Evolutionary conservation across 2,113 vertebrate genomes (phyloP).

Genomic region (Coreoperca whiteheadi): DNA sequence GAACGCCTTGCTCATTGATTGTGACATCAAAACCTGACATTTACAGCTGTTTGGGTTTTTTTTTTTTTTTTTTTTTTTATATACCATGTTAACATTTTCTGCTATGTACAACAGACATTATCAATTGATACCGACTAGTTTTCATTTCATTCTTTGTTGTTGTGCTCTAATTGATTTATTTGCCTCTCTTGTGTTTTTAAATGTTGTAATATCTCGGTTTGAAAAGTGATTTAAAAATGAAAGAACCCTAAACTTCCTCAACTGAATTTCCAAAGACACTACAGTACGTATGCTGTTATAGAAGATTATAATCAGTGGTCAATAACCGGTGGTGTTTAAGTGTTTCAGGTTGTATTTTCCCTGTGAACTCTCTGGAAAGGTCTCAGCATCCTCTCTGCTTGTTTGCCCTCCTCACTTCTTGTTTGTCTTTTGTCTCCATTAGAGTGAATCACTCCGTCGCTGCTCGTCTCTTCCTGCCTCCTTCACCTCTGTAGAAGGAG

Average conservation of each 20-base stretch:
- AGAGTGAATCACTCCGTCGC: neutral
- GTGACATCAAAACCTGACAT: too few species aligned
- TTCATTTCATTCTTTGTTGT: too few species aligned
- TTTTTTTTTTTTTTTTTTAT: too few species aligned
- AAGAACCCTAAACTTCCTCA: neutral
- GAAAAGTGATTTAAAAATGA: too few species aligned
- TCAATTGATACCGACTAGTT: too few species aligned
- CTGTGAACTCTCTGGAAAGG: neutral
- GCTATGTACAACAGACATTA: too few species aligned
- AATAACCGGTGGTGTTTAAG: neutral
- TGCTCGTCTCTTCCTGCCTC: neutral
- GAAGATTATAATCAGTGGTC: neutral
- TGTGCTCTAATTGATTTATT: too few species aligned
- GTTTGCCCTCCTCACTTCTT: conserved; percentile 3
- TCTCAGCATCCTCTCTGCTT: neutral
- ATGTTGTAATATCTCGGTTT: neutral
- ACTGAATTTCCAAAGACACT: neutral
- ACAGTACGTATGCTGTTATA: neutral
- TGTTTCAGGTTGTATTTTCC: neutral
- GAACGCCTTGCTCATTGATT: neutral
- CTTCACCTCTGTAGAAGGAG: conserved; percentile 10
- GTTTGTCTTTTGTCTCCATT: neutral
- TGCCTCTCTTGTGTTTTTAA: neutral
- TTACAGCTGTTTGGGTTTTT: too few species aligned
- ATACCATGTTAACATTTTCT: too few species aligned